Evolutionary conservation across 2,113 vertebrate genomes (phyloP), one percentile per base, ranked within the genome.

Genomic region (Tautogolabrus adspersus): DNA sequence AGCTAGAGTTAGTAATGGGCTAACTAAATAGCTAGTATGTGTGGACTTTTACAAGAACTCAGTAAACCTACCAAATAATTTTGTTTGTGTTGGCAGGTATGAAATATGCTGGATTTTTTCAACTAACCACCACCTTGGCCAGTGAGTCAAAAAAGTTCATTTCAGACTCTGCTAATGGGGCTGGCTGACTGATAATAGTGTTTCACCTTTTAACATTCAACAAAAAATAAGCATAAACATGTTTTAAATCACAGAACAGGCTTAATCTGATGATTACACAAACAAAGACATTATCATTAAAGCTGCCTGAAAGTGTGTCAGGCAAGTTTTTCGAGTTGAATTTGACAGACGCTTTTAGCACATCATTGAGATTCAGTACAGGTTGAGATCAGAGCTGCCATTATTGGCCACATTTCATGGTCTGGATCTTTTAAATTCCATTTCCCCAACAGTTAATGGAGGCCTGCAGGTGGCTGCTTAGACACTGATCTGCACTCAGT

Each of bases 341-440:
- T 81, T 38, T 80, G 80, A 87, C 75, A 66, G 61, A 68, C 73
- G 61, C 67, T 30, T 26, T 83, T 76, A 54, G 44, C 69, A 52
- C 76, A 44, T 80, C 80, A 88, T 91, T 91, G 77, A 82, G 79
- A 90, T 87, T 83, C 88, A 68, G 81, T 10, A n/a, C 83, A 86
- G 73, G 83, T 85, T 77, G 75, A 65, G 77, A 89, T 87, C 77
- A 77, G 72, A 71, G 71, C 76, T 59, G 79, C 65, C 65, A 81
- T 86, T 88, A 87, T 76, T 86, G 83, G 77, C 68, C 79, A 83
- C 88, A 90, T 90, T 89, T 90, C 88, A 90, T 89, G 87, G 87
- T 91, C 83, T 83, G 81, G 84, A 81, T 88, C 85, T 81, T 79
- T 81, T 83, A 77, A 87, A 84, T 86, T 80, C 81, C 72, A 79